Conservation (phyloP, 2,888 invertebrate genomes). For the Chalcosyrphus nemorum region DNA sequence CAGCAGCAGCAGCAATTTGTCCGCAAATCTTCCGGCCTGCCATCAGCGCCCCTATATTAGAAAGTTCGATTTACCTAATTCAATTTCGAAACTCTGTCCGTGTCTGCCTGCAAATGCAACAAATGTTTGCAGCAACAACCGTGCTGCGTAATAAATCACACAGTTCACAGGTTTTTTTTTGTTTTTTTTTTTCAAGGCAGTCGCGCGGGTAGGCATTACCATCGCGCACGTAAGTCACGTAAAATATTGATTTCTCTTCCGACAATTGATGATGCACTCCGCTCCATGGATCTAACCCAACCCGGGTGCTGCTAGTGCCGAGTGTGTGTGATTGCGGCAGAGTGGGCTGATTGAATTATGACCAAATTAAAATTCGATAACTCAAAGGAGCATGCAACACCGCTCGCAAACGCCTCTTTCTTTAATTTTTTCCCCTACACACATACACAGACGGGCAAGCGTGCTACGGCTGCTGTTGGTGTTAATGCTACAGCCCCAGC, state of each 20-base stretch:
- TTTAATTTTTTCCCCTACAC: conserved; percentile 38
- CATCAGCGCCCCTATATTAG: conserved; percentile 69
- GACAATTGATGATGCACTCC: conserved; percentile 73
- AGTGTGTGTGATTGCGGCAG: conserved; percentile 54
- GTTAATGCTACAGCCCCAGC: conserved; percentile 7
- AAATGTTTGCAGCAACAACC: conserved; percentile 57
- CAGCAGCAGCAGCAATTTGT: conserved; percentile 62
- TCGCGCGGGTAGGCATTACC: conserved; percentile 50
- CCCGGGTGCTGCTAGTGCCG: not conserved
- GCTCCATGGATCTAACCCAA: conserved; percentile 10
- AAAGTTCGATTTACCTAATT: conserved; percentile 72
- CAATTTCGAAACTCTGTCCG: conserved; percentile 62
- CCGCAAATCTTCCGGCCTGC: conserved; percentile 49
- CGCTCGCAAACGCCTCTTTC: conserved; percentile 67
- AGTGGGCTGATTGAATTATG: conserved; percentile 74
- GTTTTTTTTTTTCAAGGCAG: conserved; percentile 4
- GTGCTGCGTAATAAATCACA: conserved; percentile 73
- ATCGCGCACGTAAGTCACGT: conserved; percentile 73
- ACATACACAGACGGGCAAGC: not conserved
- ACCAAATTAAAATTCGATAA: conserved; percentile 74
- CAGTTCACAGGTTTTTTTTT: conserved; percentile 49
- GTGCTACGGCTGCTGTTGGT: not conserved
- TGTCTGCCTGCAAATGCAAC: conserved; percentile 30
- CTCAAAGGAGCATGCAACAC: conserved; percentile 67
- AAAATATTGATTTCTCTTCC: conserved; percentile 74